Evolutionary conservation across 1,140 invertebrate species (phyloP).

Genomic region (Oryctes rhinoceros): DNA sequence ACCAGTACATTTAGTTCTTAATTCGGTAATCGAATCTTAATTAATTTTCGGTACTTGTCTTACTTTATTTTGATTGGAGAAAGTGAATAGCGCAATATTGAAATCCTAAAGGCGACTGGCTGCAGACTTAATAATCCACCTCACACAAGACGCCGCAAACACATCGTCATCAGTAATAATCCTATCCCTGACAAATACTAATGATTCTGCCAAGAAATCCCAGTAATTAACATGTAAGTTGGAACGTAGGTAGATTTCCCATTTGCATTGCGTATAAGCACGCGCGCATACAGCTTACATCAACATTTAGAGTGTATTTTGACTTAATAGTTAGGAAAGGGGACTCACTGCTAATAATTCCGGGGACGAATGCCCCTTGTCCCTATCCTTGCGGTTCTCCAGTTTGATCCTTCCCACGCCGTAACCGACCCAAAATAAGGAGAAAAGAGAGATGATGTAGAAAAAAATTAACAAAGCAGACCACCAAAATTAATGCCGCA

Average conservation of each 20-base stretch:
- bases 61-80: neutral
- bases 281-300: neutral
- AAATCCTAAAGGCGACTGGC: neutral
- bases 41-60: neutral
- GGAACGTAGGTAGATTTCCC: neutral
- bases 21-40: neutral
- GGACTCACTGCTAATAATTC: constrained; percentile 59
- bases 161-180: constrained; percentile 39
- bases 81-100: neutral
- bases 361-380: constrained; percentile 59
- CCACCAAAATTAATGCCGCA: constrained; percentile 42
- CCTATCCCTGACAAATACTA: constrained; percentile 32
- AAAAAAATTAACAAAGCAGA: constrained; percentile 18
- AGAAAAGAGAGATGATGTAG: neutral
- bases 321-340: constrained; percentile 33
- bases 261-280: neutral
- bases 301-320: constrained; percentile 2
- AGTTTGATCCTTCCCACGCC: constrained; percentile 50
- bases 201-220: constrained; percentile 3
- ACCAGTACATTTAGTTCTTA: no score
- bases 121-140: neutral
- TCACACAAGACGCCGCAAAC: neutral
- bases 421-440: neutral
- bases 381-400: constrained; percentile 58
- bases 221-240: constrained; percentile 28